phyloP scores from a whole-genome alignment of 1,140 invertebrate genomes.

The Musca vetustissima region DNA sequence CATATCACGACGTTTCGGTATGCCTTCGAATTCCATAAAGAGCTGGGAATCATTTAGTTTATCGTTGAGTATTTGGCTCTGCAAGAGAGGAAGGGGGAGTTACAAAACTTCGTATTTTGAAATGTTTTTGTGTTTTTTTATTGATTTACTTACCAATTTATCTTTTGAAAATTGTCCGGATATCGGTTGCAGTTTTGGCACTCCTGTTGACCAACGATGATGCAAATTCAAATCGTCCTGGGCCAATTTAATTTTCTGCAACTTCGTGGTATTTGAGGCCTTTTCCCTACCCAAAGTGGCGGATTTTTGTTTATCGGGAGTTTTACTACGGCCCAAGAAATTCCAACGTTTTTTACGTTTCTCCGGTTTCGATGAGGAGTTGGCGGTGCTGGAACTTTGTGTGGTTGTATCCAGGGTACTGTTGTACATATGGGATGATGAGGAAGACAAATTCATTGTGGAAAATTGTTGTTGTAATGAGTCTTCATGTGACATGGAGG shows the following conservation, averaged over 20 bases:
- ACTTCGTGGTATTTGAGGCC: conserved; percentile 48
- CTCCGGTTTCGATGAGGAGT: conserved; percentile 54
- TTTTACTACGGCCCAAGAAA: conserved; percentile 63
- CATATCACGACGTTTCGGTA: conserved; percentile 74
- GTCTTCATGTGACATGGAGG: conserved; percentile 26
- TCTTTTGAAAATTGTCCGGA: conserved; percentile 74
- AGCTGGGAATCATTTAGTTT: conserved; percentile 80
- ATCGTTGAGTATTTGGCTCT: conserved; percentile 80
- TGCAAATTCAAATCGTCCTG: conserved; percentile 58
- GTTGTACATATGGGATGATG: conserved; percentile 41
- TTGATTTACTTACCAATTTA: conserved; percentile 72
- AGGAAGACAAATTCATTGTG: conserved; percentile 51
- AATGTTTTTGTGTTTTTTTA: too few species aligned
- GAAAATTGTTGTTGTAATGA: conserved; percentile 46
- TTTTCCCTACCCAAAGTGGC: conserved; percentile 66
- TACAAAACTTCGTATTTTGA: too few species aligned
- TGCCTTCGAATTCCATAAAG: conserved; percentile 84
- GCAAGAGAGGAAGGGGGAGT: conserved; percentile 41
- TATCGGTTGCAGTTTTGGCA: conserved; percentile 67
- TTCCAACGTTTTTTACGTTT: conserved; percentile 67
- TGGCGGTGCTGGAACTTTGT: conserved; percentile 30
- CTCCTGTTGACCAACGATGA: conserved; percentile 68
- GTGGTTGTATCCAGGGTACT: conserved; percentile 17
- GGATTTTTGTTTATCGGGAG: conserved; percentile 60
- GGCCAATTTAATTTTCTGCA: conserved; percentile 57